Conservation (phyloP, 2,888 invertebrate species). For the Incurvaria masculella region DNA sequence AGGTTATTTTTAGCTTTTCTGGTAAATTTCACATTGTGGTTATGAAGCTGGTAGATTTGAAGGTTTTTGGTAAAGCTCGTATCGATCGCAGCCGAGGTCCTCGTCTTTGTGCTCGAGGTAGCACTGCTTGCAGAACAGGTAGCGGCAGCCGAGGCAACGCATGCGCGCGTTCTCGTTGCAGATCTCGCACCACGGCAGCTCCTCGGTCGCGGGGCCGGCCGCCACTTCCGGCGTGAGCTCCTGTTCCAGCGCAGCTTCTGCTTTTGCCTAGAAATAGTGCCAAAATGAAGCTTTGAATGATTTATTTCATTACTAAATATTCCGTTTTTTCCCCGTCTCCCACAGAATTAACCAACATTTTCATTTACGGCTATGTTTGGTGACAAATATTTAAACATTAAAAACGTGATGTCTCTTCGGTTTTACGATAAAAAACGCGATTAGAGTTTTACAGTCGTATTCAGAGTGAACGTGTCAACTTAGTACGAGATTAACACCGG, state of each 20-base stretch:
- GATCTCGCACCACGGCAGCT: constrained; percentile 80
- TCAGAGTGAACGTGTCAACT: no score
- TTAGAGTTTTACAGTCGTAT: no score
- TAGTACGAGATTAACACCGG: no score
- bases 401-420: no score
- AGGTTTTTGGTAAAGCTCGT: constrained; percentile 33
- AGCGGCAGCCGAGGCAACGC: constrained; percentile 75
- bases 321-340: no score
- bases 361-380: background rate
- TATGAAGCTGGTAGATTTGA: constrained; percentile 17
- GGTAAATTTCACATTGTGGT: no score
- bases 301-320: background rate
- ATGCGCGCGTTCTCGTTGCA: constrained; percentile 78
- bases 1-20: no score
- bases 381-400: no score
- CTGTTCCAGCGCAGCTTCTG: constrained; percentile 30
- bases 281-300: no score
- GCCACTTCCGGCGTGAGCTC: constrained; percentile 12
- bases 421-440: no score
- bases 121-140: constrained; percentile 77
- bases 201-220: constrained; percentile 36
- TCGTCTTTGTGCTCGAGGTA: constrained; percentile 68
- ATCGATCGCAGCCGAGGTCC: constrained; percentile 54
- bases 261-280: constrained; percentile 28
- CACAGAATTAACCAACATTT: background rate